Evolutionary conservation across 2,113 vertebrate species (phyloP), one percentile per base, ranked within the genome.

Genomic region (Sinosuthora webbiana): DNA sequence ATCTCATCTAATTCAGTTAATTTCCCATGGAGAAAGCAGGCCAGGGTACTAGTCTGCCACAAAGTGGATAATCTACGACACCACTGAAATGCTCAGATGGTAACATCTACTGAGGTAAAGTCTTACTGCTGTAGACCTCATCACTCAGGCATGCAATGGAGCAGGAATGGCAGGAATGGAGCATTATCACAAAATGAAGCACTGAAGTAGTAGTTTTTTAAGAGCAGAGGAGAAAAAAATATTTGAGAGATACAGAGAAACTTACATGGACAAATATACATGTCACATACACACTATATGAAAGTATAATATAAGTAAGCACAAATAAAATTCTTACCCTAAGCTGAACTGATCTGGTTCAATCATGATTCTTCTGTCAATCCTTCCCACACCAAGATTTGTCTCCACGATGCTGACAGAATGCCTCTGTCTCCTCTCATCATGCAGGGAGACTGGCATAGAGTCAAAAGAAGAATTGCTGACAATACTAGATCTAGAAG

Each of bases 381-480:
- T 97, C 93, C 99, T 98, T 37, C 98, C 97, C 10, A 98, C 98
- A 17, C 98, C 98, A 4, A 98, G 96, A 92, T 98, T 98, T 24
- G 98, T 98, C 15, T 99, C 99, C 57, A 98, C 98, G 4, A 98
- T 97, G 95, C 98, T 99, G 87, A 99, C 98, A 5, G 98, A 99
- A 93, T 99, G 99, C 70, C 99, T 98, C 78, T 99, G 99, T 63
- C 99, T 97, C 91, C 99, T 97, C 91, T 99, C 99, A 15, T 99
- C 99, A 64, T 99, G 99, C 76, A 98, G 88, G 15, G 97, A 91
- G 37, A 97, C 97, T 39, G 98, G 97, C 81, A 98, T 97, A 41
- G 99, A 98, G 96, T 99, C 99, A 92, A 99, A 99, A 35, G 99
- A 99, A 15, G 99, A 99, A 97, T 99, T 99, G 97, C 99, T 99